Evolutionary conservation across 2,797 vertebrate species (phyloP).

Genomic region (Uromys caudimaculatus): DNA sequence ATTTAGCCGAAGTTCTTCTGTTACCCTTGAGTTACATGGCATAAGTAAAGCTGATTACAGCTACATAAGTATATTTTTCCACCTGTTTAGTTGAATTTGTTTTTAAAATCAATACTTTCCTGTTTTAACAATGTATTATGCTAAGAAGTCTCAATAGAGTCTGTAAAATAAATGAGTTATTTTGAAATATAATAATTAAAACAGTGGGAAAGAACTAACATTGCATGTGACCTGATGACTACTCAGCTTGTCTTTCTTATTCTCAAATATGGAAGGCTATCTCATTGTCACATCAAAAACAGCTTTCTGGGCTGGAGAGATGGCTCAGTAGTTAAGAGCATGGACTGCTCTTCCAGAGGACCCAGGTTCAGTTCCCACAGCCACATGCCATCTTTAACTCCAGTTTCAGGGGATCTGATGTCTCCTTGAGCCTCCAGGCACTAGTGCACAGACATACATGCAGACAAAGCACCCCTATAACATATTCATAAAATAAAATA

Average conservation of each 20-base stretch:
- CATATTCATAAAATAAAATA: background rate
- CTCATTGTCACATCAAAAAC: background rate
- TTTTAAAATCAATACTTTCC: slow-evolving; percentile 30
- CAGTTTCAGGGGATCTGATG: background rate
- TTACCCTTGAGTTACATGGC: background rate
- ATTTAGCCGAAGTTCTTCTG: background rate
- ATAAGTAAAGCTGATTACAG: background rate
- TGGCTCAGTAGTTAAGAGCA: background rate
- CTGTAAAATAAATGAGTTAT: background rate
- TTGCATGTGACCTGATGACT: background rate
- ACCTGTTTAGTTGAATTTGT: slow-evolving; percentile 42
- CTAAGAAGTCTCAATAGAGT: slow-evolving; percentile 15
- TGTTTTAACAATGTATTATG: slow-evolving; percentile 17
- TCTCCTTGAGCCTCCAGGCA: background rate
- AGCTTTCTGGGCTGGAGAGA: background rate
- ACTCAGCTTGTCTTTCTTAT: background rate
- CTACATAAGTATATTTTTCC: slow-evolving; percentile 23
- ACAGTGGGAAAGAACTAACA: slow-evolving; percentile 6
- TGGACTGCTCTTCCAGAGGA: background rate
- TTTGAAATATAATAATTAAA: slow-evolving; percentile 28
- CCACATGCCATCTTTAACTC: background rate
- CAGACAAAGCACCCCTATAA: background rate
- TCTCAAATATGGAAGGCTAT: background rate
- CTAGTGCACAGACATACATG: background rate
- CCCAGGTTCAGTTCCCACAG: background rate